Evolutionary conservation across 2,113 vertebrate species (phyloP), one percentile per base, ranked within the genome.

Genomic region (Scartelaos histophorus): DNA sequence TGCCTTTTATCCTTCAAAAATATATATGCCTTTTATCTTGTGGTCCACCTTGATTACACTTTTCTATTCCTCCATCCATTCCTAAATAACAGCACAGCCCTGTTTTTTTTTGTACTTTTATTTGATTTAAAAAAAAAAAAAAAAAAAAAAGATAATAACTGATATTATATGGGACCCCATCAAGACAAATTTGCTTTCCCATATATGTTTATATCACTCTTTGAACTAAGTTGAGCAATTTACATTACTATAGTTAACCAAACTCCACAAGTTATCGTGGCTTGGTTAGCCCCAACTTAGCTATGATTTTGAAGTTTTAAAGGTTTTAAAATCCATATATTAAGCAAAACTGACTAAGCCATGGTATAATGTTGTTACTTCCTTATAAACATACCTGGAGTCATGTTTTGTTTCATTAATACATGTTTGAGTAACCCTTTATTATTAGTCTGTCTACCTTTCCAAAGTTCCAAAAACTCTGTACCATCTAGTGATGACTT

Each of bases 11-110:
- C 38, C 38, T 58, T 17, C 11, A 16, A 70, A 57, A 65, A 13
- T 34, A 66, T 70, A 46, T 70, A 46, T 66, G 19, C 11, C 38
- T 70, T 79, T 70, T 70, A 73, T 78, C 45, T 69, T 7, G 49
- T 24, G 57, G 51, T 62, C 65, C 22, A 68, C 60, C 15, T 73
- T 62, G 61, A 7, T 77, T 70, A 19, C 21, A 15, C 17, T 51
- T 19, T 61, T 60, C 57, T 61, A 17, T 61, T 29, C 34, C 25
- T 61, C 58, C 15, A 22, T 43, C 38, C 7, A 43, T 7, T 10
- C 53, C 9, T 1, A 9, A 4, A 9, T 13, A 60, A 60, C 57
- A 58, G 22, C 24, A 29, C 25, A 61, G 58, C 54, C 3, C 11
- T 53, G 34, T 19, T 64, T 38, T 7, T 6, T 19, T 64, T 38